Percentiles rank a stretch among this genome's conserved stretches.
These are phyloP conservation scores for Lacerta viridis DNA, from an alignment of 2,797 vertebrate species.

Conservation along the genomic window DNA sequence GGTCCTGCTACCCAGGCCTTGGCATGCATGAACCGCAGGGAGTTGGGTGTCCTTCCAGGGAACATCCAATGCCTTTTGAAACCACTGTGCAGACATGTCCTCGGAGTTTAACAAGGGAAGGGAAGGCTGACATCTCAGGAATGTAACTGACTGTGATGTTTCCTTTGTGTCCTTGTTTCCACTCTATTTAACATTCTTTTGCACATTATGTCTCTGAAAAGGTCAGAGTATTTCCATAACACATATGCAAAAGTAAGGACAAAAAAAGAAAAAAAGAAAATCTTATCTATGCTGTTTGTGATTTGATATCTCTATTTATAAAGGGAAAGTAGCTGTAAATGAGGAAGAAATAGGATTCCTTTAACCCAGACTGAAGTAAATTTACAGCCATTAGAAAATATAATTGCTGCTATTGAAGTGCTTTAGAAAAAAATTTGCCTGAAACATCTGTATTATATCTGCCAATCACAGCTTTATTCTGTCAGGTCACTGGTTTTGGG, in stretches of 20 bases:
- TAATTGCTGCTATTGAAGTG: slow-evolving; percentile 86
- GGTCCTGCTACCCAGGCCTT: slow-evolving; percentile 21
- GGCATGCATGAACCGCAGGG: slow-evolving; percentile 24
- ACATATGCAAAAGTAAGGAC: slow-evolving; percentile 85
- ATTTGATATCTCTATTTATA: slow-evolving; percentile 84
- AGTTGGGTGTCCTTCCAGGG: slow-evolving; percentile 1
- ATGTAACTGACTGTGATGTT: slow-evolving; percentile 81
- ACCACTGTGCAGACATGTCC: slow-evolving; percentile 48
- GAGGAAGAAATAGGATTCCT: slow-evolving; percentile 80
- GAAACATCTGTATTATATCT: slow-evolving; percentile 85
- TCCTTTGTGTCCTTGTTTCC: slow-evolving; percentile 77
- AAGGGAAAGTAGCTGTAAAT: slow-evolving; percentile 83
- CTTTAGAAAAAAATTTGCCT: slow-evolving; percentile 85
- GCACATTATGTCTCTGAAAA: slow-evolving; percentile 83
- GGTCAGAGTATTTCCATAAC: slow-evolving; percentile 77
- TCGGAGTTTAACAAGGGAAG: slow-evolving; percentile 63
- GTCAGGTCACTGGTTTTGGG: slow-evolving; percentile 86
- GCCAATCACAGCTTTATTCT: slow-evolving; percentile 92
- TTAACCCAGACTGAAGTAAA: slow-evolving; percentile 78
- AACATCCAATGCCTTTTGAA: slow-evolving; percentile 1
- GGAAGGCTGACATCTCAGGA: slow-evolving; percentile 74
- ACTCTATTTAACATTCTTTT: slow-evolving; percentile 79
- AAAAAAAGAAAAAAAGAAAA: slow-evolving; percentile 73
- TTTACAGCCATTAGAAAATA: slow-evolving; percentile 83
- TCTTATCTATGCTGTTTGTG: slow-evolving; percentile 81